phyloP scores from a whole-genome alignment of 2,113 vertebrate species.

The Nothobranchius furzeri region DNA sequence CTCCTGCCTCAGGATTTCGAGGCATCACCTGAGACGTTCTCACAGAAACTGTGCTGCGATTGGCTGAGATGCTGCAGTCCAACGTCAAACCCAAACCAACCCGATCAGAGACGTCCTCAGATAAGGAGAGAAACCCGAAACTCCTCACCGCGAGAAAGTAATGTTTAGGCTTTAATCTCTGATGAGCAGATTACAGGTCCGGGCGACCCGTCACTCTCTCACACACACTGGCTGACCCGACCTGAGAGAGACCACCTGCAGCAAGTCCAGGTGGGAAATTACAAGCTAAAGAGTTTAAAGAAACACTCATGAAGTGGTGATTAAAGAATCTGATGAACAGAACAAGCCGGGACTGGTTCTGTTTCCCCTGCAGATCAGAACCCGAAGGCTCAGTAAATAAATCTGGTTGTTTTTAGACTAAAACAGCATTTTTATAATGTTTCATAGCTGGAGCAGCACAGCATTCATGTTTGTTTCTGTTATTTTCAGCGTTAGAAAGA shows the following conservation, averaged over 20 bases:
- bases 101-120: background rate
- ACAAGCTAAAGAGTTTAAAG: background rate
- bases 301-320: background rate
- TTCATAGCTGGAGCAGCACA: too few relatives aligned
- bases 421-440: too few relatives aligned
- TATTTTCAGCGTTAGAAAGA: too few relatives aligned
- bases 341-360: background rate
- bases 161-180: slow-evolving; percentile 5
- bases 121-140: background rate
- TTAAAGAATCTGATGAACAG: background rate
- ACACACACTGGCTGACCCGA: slow-evolving; percentile 1
- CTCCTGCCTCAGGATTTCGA: too few relatives aligned
- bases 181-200: slow-evolving; percentile 33
- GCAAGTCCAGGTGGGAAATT: background rate
- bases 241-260: slow-evolving; percentile 4
- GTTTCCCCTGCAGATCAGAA: slow-evolving; percentile 1
- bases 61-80: too few relatives aligned
- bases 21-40: too few relatives aligned
- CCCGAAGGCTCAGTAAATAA: too few relatives aligned
- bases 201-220: slow-evolving; percentile 3
- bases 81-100: background rate
- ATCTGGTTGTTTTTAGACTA: too few relatives aligned
- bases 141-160: background rate
- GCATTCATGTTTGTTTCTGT: too few relatives aligned
- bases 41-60: too few relatives aligned